Base-by-base conservation (phyloP, 2,113 vertebrate species). In the Panthera tigris region DNA sequence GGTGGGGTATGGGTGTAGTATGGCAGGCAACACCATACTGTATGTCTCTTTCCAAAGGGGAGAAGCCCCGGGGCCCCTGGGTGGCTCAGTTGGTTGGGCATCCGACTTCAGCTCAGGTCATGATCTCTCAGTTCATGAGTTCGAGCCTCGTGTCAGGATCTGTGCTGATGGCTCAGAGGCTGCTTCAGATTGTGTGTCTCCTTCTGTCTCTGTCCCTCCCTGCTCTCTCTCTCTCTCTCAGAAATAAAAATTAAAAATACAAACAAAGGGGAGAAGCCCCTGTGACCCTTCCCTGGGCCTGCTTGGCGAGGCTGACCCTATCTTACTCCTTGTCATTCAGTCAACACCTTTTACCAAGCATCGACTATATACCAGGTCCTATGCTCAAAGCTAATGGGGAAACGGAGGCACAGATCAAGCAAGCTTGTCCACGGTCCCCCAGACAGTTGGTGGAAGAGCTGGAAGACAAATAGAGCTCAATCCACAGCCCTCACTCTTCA, bases 331-430 rank as follows among this genome's bases (percentile, higher is more conserved):
- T 50, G 85, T 41, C 55, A 33, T 69, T 68, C 50, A 16, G 71
- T 65, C 63, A 80, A 25, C 13, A 55, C 18, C 25, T 1, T 74
- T 78, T 84, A 68, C 50, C 55, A 89, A 50, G 18, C 13, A 68
- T 19, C 4, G 4, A 36, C 33, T 45, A 63, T 63, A 41, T 63
- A 15, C 9, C 68, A 27, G 65, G 18, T 36, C 66, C 76, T 31
- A 7, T 8, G 11, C 4, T 29, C 9, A 5, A 33, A n/a, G 45
- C 18, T 29, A 79, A 12, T 87, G 80, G 41, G 29, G 55, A 95
- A 95, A 97, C 41, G 1, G 41, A 96, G 82, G 39, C 52, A 82
- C 4, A 27, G 41, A 9, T 25, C 33, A 66, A 97, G 57, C 14
- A 15, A 15, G 7, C 31, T 61, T 71, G 9, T 61, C 84, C 73